Conservation (phyloP, 2,888 invertebrate genomes). For the Ypsolopha sequella region DNA sequence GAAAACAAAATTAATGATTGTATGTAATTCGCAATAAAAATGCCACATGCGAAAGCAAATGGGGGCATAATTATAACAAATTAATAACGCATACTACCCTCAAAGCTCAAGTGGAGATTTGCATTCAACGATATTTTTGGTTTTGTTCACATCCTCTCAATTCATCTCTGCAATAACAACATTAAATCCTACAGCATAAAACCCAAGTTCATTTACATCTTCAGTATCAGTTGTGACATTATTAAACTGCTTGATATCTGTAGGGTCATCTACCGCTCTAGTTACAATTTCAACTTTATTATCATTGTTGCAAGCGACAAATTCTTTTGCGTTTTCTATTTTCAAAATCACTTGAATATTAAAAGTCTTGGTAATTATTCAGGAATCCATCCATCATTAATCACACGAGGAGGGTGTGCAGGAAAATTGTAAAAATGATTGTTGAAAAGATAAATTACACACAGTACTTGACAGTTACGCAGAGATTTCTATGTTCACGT, state of each 20-base stretch:
- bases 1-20: constrained; percentile 70
- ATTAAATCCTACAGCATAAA: constrained; percentile 7
- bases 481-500: constrained; percentile 31
- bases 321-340: constrained; percentile 14
- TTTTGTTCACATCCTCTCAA: constrained; percentile 39
- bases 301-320: constrained; percentile 18
- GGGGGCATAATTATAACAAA: constrained; percentile 68
- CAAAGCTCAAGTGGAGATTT: constrained; percentile 68
- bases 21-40: constrained; percentile 69
- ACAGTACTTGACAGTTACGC: constrained; percentile 53
- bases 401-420: constrained; percentile 54
- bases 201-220: constrained; percentile 11
- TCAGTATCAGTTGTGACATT: constrained; percentile 22
- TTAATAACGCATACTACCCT: constrained; percentile 68
- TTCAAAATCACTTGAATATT: constrained; percentile 66
- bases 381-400: constrained; percentile 72
- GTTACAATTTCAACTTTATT: constrained; percentile 30
- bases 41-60: constrained; percentile 66
- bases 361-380: constrained; percentile 72
- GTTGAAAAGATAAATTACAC: constrained; percentile 66
- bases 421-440: constrained; percentile 67
- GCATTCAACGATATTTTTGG: constrained; percentile 60
- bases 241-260: constrained; percentile 19
- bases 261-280: constrained; percentile 50
- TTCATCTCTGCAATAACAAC: constrained; percentile 18